Evolutionary conservation across 2,797 vertebrate genomes (phyloP).

Genomic region (Peromyscus nudipes): DNA sequence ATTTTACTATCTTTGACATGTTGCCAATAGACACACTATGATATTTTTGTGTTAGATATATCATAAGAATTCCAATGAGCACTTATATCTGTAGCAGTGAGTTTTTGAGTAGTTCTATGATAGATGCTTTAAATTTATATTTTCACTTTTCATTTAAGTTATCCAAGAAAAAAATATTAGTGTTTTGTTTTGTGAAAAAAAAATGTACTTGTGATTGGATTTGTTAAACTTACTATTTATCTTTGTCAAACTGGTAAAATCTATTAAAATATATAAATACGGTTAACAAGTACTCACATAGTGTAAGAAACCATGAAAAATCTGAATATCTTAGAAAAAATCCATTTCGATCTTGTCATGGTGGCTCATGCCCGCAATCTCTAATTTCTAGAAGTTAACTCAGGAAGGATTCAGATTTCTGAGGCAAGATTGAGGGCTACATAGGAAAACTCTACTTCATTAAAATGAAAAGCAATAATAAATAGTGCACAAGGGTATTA

Average conservation of each 20-base stretch:
- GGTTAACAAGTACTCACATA: background rate
- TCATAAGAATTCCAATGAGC: background rate
- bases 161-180: background rate
- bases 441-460: background rate
- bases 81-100: background rate
- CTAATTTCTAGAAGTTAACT: too few relatives aligned
- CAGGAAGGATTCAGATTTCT: background rate
- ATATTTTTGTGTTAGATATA: background rate
- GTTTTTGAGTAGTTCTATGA: background rate
- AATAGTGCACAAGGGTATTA: background rate
- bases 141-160: background rate
- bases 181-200: background rate
- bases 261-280: background rate
- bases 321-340: background rate
- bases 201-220: background rate
- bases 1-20: background rate
- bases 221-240: background rate
- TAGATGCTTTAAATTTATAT: background rate
- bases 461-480: background rate
- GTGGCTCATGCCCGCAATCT: too few relatives aligned
- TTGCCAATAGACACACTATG: background rate
- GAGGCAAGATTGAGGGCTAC: background rate
- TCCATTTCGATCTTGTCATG: too few relatives aligned
- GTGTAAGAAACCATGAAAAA: background rate
- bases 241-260: background rate